phyloP scores from a whole-genome alignment of 2,113 vertebrate species.

The Litocranius walleri region DNA sequence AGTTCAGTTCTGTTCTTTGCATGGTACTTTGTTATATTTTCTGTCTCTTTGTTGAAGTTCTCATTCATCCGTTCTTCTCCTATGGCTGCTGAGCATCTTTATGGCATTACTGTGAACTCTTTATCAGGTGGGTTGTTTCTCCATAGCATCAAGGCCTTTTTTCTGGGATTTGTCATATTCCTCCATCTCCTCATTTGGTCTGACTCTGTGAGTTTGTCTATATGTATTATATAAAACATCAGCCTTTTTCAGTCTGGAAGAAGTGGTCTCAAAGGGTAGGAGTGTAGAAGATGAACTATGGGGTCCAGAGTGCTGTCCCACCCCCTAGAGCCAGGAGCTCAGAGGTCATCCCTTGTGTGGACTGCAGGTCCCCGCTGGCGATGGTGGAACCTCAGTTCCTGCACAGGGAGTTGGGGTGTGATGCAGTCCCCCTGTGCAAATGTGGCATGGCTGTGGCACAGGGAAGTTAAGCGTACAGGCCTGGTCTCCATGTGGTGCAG shows the following conservation, averaged over 20 bases:
- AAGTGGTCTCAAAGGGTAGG: not conserved
- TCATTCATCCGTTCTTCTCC: not conserved
- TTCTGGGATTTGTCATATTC: not conserved
- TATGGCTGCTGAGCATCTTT: not conserved
- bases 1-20: not conserved
- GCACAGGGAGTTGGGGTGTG: not conserved
- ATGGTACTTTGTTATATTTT: not conserved
- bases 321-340: not conserved
- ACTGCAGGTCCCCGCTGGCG: accelerated
- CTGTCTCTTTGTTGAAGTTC: not conserved
- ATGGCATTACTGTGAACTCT: not conserved
- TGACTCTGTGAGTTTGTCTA: not conserved
- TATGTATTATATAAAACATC: not conserved
- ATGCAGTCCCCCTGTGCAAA: not conserved
- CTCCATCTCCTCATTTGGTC: not conserved
- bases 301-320: not conserved
- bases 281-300: not conserved
- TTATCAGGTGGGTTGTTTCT: not conserved
- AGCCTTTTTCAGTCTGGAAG: not conserved
- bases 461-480: not conserved
- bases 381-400: not conserved
- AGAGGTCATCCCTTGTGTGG: not conserved
- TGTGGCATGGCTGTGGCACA: not conserved
- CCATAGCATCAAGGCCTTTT: not conserved
- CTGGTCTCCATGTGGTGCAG: not conserved